A percentile compares a stretch with the other conserved stretches of the same genome.
These are phyloP conservation scores for Gryllus longicercus DNA, from an alignment of 2,888 invertebrate genomes.

Conservation along the genomic window DNA sequence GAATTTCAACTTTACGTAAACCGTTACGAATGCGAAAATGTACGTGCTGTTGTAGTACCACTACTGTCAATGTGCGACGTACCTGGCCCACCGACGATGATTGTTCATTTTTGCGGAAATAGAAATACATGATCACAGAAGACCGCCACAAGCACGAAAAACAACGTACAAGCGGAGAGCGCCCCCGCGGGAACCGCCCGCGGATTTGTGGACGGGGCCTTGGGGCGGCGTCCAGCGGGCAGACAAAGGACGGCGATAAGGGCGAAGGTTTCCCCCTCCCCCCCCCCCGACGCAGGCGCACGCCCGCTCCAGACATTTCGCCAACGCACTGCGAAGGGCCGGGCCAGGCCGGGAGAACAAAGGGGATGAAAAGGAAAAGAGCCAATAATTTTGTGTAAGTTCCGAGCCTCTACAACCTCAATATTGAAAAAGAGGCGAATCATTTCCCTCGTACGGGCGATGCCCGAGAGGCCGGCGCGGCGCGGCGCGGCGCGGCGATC, in stretches of 20 bases:
- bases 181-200: too few species aligned
- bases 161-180: too few species aligned
- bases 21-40: too few species aligned
- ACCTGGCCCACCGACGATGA: too few species aligned
- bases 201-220: too few species aligned
- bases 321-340: background rate
- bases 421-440: constrained; percentile 29
- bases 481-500: background rate
- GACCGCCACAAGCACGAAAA: too few species aligned
- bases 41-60: too few species aligned
- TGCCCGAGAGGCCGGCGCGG: background rate
- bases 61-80: too few species aligned
- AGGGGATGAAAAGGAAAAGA: constrained; percentile 3
- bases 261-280: background rate
- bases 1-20: too few species aligned
- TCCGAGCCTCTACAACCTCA: constrained; percentile 24
- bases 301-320: background rate
- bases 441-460: constrained; percentile 19
- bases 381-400: constrained; percentile 8
- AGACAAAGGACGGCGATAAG: background rate
- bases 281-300: background rate
- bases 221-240: too few species aligned
- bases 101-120: too few species aligned
- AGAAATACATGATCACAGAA: too few species aligned
- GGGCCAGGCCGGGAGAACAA: background rate